These are phyloP conservation scores for Eciton burchellii DNA, from an alignment of 1,140 invertebrate species.

Conservation along the genomic window DNA sequence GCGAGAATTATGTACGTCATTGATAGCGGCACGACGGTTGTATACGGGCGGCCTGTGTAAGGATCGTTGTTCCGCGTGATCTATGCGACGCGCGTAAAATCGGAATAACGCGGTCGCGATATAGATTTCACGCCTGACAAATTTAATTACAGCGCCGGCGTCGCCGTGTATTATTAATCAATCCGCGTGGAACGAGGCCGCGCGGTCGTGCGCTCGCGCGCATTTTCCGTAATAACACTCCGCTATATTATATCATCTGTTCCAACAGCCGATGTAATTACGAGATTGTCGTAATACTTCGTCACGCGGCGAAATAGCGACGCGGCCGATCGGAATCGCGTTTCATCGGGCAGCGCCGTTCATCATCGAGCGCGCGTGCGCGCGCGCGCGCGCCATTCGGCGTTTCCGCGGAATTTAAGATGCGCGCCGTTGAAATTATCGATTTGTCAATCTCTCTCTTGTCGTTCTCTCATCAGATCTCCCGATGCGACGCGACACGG, in stretches of 20 bases:
- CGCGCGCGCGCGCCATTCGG: background rate
- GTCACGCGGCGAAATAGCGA: slow-evolving; percentile 45
- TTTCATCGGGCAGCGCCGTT: slow-evolving; percentile 43
- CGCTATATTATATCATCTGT: slow-evolving; percentile 62
- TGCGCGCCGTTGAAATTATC: background rate
- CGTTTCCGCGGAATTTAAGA: slow-evolving; percentile 31
- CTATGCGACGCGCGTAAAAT: slow-evolving; percentile 60
- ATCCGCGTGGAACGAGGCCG: slow-evolving; percentile 45
- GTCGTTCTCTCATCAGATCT: background rate
- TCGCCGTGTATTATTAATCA: slow-evolving; percentile 58
- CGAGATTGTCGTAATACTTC: slow-evolving; percentile 62
- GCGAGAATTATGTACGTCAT: slow-evolving; percentile 47
- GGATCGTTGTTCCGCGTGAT: slow-evolving; percentile 54
- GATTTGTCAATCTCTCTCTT: background rate
- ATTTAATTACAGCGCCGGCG: slow-evolving; percentile 56
- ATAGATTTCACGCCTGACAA: slow-evolving; percentile 61
- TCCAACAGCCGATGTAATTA: slow-evolving; percentile 57
- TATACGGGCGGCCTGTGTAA: slow-evolving; percentile 25
- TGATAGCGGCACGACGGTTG: background rate
- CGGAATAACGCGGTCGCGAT: slow-evolving; percentile 52
- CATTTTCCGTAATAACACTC: slow-evolving; percentile 61
- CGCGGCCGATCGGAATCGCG: slow-evolving; percentile 28
- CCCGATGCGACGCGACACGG: background rate
- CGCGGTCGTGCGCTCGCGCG: background rate
- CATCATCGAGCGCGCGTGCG: background rate